Percentiles rank a stretch among this genome's conserved stretches.
phyloP scores from a whole-genome alignment of 2,113 vertebrate genomes.

The Takifugu flavidus region DNA sequence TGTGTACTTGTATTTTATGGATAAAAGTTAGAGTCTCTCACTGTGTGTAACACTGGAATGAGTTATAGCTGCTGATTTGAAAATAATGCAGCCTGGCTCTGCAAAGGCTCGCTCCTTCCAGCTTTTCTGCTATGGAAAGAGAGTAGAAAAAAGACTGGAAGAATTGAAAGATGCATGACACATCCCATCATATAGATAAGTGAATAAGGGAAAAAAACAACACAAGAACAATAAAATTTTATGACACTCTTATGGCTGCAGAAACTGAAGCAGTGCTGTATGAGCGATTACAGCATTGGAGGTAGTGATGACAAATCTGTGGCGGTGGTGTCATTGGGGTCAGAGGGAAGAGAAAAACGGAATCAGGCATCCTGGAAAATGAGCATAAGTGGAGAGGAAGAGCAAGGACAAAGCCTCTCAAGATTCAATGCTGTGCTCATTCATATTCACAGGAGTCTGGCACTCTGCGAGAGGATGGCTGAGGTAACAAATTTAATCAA shows the following conservation, averaged over 20 bases:
- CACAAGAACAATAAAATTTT: too few relatives aligned
- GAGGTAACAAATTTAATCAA: slow-evolving; percentile 64
- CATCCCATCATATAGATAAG: too few relatives aligned
- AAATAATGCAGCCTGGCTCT: not conserved
- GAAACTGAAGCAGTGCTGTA: not conserved
- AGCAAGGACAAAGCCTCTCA: slow-evolving; percentile 49
- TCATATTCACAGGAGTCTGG: slow-evolving; percentile 66
- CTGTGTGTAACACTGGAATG: slow-evolving; percentile 6
- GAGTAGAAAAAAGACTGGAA: slow-evolving; percentile 1
- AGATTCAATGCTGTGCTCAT: slow-evolving; percentile 55
- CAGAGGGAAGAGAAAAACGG: slow-evolving; percentile 29
- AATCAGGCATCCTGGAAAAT: slow-evolving; percentile 49
- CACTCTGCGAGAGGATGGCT: slow-evolving; percentile 28
- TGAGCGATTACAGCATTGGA: not conserved
- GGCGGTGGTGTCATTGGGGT: not conserved
- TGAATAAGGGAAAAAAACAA: too few relatives aligned
- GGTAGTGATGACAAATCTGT: slow-evolving; percentile 21
- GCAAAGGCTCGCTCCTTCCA: not conserved
- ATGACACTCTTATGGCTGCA: not conserved
- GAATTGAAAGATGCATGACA: not conserved
- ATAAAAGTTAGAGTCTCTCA: not conserved
- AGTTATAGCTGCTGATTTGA: slow-evolving; percentile 17
- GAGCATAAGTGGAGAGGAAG: slow-evolving; percentile 48
- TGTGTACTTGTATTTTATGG: slow-evolving; percentile 1
- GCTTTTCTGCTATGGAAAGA: not conserved